These are phyloP conservation scores for Oncorhynchus clarkii DNA, from an alignment of 2,113 vertebrate species.

Conservation along the genomic window DNA sequence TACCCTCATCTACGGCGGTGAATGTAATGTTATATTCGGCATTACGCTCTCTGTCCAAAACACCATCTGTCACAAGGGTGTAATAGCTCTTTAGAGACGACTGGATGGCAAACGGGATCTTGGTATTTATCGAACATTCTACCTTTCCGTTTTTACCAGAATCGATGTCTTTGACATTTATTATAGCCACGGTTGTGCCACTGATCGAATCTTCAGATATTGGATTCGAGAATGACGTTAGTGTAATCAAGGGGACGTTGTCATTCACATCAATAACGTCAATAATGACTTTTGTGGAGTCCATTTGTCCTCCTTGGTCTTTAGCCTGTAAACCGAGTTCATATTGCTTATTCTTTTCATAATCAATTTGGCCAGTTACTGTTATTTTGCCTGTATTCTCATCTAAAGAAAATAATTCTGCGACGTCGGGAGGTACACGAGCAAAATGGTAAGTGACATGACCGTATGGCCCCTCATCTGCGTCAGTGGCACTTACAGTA, in stretches of 20 bases:
- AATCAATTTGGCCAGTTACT: conserved; percentile 41
- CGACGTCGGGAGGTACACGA: conserved; percentile 29
- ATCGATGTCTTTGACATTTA: conserved; percentile 58
- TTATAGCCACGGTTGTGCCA: conserved; percentile 38
- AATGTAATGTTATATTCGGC: conserved; percentile 58
- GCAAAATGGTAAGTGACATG: conserved; percentile 51
- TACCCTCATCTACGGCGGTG: conserved; percentile 61
- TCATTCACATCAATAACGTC: conserved; percentile 72
- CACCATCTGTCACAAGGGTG: conserved; percentile 44
- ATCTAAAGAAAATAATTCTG: conserved; percentile 43
- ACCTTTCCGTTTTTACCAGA: conserved; percentile 64
- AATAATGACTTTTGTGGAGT: conserved; percentile 45
- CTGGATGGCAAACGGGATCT: conserved; percentile 67
- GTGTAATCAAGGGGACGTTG: conserved; percentile 64
- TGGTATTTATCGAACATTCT: conserved; percentile 55
- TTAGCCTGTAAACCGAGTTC: conserved; percentile 55
- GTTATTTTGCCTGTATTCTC: conserved; percentile 50
- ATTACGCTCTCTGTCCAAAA: conserved; percentile 50
- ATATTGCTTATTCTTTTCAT: conserved; percentile 49
- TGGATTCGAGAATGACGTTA: conserved; percentile 62
- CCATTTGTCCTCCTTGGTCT: conserved; percentile 58
- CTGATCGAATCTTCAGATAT: conserved; percentile 58
- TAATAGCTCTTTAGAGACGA: conserved; percentile 59
- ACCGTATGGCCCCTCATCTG: conserved; percentile 5
- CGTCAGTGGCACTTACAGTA: conserved; percentile 27